Evolutionary conservation across 2,113 vertebrate species (phyloP).

Genomic region (Oenanthe melanoleuca): DNA sequence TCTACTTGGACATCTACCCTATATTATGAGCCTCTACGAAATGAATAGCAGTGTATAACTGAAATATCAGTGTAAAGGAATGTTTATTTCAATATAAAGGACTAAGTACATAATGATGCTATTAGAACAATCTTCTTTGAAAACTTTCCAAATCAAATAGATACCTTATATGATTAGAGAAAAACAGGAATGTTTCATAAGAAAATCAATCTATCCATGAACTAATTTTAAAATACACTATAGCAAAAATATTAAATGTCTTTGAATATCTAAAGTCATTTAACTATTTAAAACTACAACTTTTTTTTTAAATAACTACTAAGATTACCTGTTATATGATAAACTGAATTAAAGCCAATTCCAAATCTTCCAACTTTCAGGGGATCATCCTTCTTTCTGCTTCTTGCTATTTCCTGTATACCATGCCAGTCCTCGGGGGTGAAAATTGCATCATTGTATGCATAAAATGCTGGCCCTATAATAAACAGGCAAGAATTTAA

Average conservation of each 20-base stretch:
- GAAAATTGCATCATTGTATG: slow-evolving; percentile 94
- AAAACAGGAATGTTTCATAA: background rate
- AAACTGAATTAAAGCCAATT: slow-evolving; percentile 99
- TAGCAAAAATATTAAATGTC: background rate
- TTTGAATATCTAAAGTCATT: background rate
- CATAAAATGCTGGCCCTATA: slow-evolving; percentile 90
- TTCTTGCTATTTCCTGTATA: slow-evolving; percentile 97
- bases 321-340: slow-evolving; percentile 93
- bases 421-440: slow-evolving; percentile 95
- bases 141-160: background rate
- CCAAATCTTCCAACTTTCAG: slow-evolving; percentile 98
- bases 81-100: background rate
- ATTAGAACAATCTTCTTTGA: background rate
- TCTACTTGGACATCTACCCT: background rate
- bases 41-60: background rate
- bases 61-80: background rate
- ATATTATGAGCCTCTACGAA: background rate
- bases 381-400: slow-evolving; percentile 96
- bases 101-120: background rate
- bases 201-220: background rate
- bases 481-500: background rate
- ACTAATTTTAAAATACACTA: background rate
- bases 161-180: background rate
- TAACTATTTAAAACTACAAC: background rate
- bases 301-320: background rate